Conservation (phyloP, 2,797 vertebrate genomes). For the Octomys mimax region DNA sequence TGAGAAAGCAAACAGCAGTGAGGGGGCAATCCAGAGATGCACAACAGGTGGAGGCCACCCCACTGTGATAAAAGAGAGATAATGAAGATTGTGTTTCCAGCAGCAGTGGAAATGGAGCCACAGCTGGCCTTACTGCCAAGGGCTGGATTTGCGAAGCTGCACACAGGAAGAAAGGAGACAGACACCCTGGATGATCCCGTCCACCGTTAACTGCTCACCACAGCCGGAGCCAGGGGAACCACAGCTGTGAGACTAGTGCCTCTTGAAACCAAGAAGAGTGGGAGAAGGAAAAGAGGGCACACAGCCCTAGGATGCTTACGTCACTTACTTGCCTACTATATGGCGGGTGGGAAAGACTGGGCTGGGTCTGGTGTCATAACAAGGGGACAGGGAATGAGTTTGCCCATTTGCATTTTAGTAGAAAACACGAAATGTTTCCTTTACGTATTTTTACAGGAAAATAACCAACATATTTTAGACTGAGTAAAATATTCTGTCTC, state of each 20-base stretch:
- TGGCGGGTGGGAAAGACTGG: neutral
- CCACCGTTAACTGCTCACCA: neutral
- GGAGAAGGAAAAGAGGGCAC: neutral
- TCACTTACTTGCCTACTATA: no score
- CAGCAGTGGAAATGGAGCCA: neutral
- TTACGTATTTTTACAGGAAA: slow-evolving; percentile 16
- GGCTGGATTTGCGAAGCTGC: neutral
- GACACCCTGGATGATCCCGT: neutral
- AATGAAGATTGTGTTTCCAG: neutral
- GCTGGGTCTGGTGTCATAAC: neutral
- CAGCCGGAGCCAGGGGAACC: neutral
- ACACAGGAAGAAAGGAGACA: neutral
- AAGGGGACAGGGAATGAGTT: neutral
- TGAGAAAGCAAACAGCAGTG: neutral
- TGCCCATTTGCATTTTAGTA: slow-evolving; percentile 11
- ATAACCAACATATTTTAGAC: neutral
- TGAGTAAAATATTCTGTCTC: neutral
- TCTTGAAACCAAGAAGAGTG: neutral
- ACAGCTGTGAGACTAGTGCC: neutral
- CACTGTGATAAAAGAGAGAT: neutral
- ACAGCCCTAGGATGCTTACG: neutral
- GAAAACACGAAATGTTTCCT: neutral
- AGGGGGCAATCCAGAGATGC: neutral
- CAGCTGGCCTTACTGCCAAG: neutral
- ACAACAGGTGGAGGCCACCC: neutral